Evolutionary conservation across 2,797 vertebrate species (phyloP).

Genomic region (Nyctibius grandis): DNA sequence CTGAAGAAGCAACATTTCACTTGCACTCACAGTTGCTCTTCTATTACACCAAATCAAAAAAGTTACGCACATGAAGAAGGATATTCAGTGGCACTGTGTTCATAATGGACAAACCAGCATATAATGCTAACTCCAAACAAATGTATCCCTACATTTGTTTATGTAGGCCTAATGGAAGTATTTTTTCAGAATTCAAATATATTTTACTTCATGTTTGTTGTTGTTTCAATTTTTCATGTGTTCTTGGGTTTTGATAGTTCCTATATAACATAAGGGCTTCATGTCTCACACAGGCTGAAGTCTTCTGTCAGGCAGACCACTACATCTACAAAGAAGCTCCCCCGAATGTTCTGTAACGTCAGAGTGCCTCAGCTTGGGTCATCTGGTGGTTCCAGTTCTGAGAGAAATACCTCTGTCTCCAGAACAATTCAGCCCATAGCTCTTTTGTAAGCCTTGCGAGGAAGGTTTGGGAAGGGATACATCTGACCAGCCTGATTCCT

Average conservation of each 20-base stretch:
- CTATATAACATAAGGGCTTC: not conserved
- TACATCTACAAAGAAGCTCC: not conserved
- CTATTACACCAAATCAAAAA: not conserved
- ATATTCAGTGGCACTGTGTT: not conserved
- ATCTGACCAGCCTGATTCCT: not conserved
- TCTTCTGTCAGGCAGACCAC: not conserved
- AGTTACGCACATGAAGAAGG: not conserved
- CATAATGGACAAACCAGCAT: not conserved
- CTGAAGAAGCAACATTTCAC: not conserved
- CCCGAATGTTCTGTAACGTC: not conserved
- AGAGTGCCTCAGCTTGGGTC: not conserved
- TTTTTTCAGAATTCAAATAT: not conserved
- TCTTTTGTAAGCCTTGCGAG: not conserved
- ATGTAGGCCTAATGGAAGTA: not conserved
- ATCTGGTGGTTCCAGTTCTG: not conserved
- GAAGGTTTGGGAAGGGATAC: not conserved
- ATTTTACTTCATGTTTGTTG: not conserved
- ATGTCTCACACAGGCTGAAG: not conserved
- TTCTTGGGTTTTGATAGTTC: not conserved
- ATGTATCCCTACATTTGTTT: not conserved
- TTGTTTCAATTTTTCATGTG: not conserved
- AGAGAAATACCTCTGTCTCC: not conserved
- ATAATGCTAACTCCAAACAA: not conserved
- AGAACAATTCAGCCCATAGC: not conserved
- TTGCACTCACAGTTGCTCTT: not conserved